Percentiles rank a stretch among this genome's conserved stretches.
phyloP scores from a whole-genome alignment of 2,113 vertebrate genomes.

The Reinhardtius hippoglossoides region DNA sequence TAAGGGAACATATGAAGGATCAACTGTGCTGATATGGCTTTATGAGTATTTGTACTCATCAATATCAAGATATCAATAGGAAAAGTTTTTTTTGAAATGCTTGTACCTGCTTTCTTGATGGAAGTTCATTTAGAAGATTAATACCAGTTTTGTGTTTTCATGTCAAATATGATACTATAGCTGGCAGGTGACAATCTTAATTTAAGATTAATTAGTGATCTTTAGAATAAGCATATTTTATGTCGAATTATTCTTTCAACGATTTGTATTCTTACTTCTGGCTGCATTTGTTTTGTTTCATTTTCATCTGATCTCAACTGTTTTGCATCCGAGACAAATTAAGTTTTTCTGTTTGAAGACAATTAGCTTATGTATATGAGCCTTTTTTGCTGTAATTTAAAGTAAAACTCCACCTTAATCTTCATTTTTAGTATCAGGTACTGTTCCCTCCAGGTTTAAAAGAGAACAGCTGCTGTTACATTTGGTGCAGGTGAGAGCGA shows the following conservation, averaged over 20 bases:
- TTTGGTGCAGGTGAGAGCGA: background rate
- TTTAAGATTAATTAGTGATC: too few species aligned
- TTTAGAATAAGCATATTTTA: too few species aligned
- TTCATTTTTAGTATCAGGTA: background rate
- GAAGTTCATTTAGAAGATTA: constrained; percentile 10
- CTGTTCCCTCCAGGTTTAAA: background rate
- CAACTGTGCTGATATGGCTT: background rate
- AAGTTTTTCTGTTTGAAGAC: background rate
- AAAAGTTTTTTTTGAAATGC: background rate
- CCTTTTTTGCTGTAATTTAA: background rate
- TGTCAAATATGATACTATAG: background rate
- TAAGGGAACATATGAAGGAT: background rate
- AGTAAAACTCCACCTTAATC: background rate
- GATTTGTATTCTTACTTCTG: too few species aligned
- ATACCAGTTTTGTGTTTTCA: background rate
- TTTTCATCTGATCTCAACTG: background rate
- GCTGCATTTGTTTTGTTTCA: background rate
- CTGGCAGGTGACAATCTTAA: background rate
- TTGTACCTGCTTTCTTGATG: too few species aligned
- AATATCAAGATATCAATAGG: background rate
- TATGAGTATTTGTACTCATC: background rate
- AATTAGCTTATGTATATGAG: background rate
- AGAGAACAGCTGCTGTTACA: background rate
- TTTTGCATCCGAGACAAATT: background rate
- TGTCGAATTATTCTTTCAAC: background rate